Evolutionary conservation across 2,888 invertebrate genomes (phyloP), one percentile per base, ranked within the genome.

Genomic region (Malthinus flaveolus): DNA sequence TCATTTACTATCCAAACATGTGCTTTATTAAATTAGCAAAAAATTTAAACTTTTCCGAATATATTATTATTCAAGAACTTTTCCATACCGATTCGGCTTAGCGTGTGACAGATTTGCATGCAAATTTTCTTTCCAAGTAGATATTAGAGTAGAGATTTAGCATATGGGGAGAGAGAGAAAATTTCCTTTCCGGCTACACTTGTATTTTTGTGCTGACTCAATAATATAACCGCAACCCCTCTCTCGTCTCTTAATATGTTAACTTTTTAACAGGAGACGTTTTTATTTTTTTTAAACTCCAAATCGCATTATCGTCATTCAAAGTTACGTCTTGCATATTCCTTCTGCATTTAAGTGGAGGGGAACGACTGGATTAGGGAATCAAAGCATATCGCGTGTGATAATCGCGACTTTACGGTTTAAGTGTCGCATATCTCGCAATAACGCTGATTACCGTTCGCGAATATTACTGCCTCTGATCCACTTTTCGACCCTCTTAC

Each of bases 91-190:
- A 73, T 73, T 75, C 67, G 66, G 74, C 75, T 75, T 73, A 74
- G 74, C 73, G 71, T 74, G 74, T 75, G 75, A 73, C 75, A 74
- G 76, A 76, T 76, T 76, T 76, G 75, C 75, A 76, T 76, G 75
- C 75, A 76, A 76, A 76, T 76, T 75, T 75, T 23, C 75, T 75
- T 76, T 73, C 69, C 71, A 73, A 75, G 71, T 75, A 74, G 73
- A 74, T 74, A 75, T 75, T 73, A 74, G 73, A 72, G 71, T 73
- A 74, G 73, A 72, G 71, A 73, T 74, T 75, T 73, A 73, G 72
- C 73, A 72, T 73, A 72, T 72, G 70, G 67, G 66, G 66, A 53
- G 65, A 54, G 53, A 23, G 23, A 23, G 23, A 23, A 23, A 23
- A 23, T 23, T 23, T 23, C 23, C 23, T 23, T 23, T 23, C 5